Base-by-base conservation (phyloP, 2,113 vertebrate species). In the Benitochromis conjunctus region DNA sequence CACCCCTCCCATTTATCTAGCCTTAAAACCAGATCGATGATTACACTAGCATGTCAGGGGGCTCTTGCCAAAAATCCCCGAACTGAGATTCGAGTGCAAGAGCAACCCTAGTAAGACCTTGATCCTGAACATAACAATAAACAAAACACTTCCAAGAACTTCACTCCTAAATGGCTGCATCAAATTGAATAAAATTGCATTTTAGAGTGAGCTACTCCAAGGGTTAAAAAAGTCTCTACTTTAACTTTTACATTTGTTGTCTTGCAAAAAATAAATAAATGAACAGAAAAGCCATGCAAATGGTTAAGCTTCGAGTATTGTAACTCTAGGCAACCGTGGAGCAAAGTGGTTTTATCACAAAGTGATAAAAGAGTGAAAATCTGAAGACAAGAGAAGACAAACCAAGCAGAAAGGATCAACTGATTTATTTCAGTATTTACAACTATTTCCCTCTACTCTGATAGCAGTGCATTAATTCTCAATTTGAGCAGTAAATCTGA, bases 401-500 rank as follows among this genome's bases (percentile, higher is more conserved):
- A 88, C 51, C 48, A 69, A 88, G 14, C 76, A 88, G 18, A 43
- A 58, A 84, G 60, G 84, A 80, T 92, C 64, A 55, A 88, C 79
- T 2, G 56, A 90, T 94, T 94, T 95, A 94, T 94, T 94, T 91
- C 80, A 85, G 88, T 91, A 91, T 92, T 90, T 86, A 84, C 88
- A 92, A 81, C 48, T 41, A 87, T 84, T 83, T 81, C 21, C 60
- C 38, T 88, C 56, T 53, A 85, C 56, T 87, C 31, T n/a, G 83
- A 85, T 66, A 86, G 86, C 53, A 93, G 83, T 85, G 85, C 87
- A 92, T 83, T 77, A 5, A 53, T 77, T 92, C 78, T 88, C 77
- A 76, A 83, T 83, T 88, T 86, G 53, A 92, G 84, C 76, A 85
- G 55, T 58, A 89, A 76, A 80, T 43, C 76, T 66, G 82, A 86